Evolutionary conservation across 2,113 vertebrate genomes (phyloP), one percentile per base, ranked within the genome.

Genomic region (Fregata magnificens): DNA sequence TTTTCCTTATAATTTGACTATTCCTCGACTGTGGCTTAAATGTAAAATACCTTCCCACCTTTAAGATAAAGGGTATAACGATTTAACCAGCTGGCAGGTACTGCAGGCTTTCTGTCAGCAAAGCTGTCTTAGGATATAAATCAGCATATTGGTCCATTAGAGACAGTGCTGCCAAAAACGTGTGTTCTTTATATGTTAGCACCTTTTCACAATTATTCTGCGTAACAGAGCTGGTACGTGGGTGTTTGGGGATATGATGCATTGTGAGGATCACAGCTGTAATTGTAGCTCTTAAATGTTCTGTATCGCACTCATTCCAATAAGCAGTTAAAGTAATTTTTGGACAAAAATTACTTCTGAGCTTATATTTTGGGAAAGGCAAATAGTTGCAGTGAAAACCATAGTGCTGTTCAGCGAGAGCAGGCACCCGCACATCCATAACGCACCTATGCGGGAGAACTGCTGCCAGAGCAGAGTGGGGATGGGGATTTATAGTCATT

Each of bases 381-480:
- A 26, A 49, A 25, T 6, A 11, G 28, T 26, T 28, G 65, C n/a
- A 7, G 44, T 34, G 77, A 28, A 55, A n/a, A 21, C 25, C 31
- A 3, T 16, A 2, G 47, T 5, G 25, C 40, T 21, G 38, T 13
- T 28, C 9, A 7, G 38, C 4, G 9, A 8, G 50, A 28, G 50
- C 42, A 6, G 32, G 29, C 45, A 5, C 56, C 36, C 2, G 5
- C 25, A 1, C 36, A 31, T 7, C 36, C 22, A 1, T 18, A 10
- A 8, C 26, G 10, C 8, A 2, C 4, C 4, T 10, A 3, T 0
- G 24, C 0, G 4, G 16, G 34, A 9, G 69, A 38, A 5, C 38
- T 7, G 45, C 52, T 59, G 32, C n/a, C 36, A 4, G 61, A 28
- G 79, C 52, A 2, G 24, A 2, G 36, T 0, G 4, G 40, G 50